phyloP scores from a whole-genome alignment of 2,113 vertebrate species.

The Psittacula cyanocephala region DNA sequence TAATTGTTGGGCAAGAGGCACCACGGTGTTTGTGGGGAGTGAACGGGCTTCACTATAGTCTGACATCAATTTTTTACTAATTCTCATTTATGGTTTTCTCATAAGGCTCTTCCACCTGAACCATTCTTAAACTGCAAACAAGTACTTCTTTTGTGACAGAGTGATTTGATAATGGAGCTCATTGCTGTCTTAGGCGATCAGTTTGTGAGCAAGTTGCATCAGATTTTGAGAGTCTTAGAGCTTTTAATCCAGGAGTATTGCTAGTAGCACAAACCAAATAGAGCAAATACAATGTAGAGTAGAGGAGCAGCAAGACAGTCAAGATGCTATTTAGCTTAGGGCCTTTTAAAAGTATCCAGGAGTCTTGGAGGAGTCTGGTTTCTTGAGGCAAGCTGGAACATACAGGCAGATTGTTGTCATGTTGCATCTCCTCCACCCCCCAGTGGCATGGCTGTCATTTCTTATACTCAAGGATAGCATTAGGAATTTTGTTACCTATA shows the following conservation, averaged over 20 bases:
- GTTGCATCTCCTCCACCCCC: background rate
- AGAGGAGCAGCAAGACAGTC: background rate
- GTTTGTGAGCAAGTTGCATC: background rate
- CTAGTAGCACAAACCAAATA: background rate
- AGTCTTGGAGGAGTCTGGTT: background rate
- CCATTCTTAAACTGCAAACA: background rate
- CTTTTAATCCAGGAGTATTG: background rate
- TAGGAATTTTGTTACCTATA: background rate
- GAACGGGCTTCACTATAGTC: background rate
- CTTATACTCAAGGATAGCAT: background rate
- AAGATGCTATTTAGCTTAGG: background rate
- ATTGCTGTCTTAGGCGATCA: background rate
- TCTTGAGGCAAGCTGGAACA: background rate
- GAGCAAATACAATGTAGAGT: background rate
- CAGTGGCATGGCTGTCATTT: background rate
- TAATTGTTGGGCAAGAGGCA: slow-evolving; percentile 1
- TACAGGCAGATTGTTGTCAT: background rate
- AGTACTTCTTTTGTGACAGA: background rate
- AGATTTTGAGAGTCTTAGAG: background rate
- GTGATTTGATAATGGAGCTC: background rate
- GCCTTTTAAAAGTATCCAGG: background rate
- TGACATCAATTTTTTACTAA: background rate
- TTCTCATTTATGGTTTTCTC: background rate
- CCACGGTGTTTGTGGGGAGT: background rate
- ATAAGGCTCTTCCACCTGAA: background rate